These are phyloP conservation scores for Crepidodera aurea DNA, from an alignment of 2,888 invertebrate species.

Conservation along the genomic window DNA sequence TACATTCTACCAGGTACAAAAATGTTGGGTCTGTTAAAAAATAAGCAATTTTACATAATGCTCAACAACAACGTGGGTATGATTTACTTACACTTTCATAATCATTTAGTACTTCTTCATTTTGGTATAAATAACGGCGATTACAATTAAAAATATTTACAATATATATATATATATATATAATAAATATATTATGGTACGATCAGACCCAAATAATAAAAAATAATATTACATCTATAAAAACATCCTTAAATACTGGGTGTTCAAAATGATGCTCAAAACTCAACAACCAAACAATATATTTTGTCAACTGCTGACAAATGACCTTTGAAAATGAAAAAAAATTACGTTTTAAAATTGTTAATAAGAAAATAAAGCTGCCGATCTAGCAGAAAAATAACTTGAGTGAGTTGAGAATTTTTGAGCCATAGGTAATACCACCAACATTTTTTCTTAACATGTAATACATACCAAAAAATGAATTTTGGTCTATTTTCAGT, in stretches of 20 bases:
- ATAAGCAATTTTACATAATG: constrained; percentile 27
- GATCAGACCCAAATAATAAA: neutral
- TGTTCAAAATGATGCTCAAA: neutral
- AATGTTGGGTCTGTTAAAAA: constrained; percentile 29
- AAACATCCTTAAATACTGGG: neutral
- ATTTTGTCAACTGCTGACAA: neutral
- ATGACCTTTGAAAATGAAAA: neutral
- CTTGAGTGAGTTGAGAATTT: neutral
- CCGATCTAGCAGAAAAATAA: constrained; percentile 6
- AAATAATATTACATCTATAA: neutral
- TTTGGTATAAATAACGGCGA: constrained; percentile 15
- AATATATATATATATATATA: too few species aligned
- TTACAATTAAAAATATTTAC: neutral
- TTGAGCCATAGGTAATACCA: neutral
- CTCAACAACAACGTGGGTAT: constrained; percentile 25
- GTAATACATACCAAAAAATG: constrained; percentile 1
- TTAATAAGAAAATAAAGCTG: constrained; percentile 4
- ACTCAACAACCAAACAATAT: neutral
- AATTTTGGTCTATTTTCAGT: neutral
- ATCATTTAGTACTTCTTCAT: constrained; percentile 1
- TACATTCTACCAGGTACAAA: constrained; percentile 33
- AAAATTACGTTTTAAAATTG: neutral
- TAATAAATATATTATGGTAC: too few species aligned
- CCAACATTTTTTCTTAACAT: neutral
- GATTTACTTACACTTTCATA: constrained; percentile 7